Evolutionary conservation across 2,888 invertebrate genomes (phyloP).

Genomic region (Tetragnatha montana): DNA sequence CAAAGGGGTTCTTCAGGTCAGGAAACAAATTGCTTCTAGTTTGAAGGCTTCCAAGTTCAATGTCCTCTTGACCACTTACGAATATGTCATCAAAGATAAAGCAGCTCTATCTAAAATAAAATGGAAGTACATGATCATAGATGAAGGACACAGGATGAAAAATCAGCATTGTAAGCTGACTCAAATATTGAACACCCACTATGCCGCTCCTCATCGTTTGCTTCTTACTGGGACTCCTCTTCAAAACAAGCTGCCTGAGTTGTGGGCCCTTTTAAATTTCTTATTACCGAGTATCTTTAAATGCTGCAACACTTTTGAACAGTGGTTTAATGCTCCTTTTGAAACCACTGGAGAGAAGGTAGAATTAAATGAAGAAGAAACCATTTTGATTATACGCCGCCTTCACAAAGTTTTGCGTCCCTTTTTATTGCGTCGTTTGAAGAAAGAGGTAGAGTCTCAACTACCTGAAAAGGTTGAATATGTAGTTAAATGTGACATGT

Average conservation of each 20-base stretch:
- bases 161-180: constrained; percentile 99
- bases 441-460: constrained; percentile 99
- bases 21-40: constrained; percentile 88
- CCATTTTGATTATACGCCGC: constrained; percentile 99
- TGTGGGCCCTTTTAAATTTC: constrained; percentile 99
- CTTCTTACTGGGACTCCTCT: constrained; percentile 97
- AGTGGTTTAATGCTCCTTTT: constrained; percentile 99
- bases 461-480: constrained; percentile 97
- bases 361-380: constrained; percentile 99
- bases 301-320: constrained; percentile 98
- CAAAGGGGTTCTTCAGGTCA: constrained; percentile 88
- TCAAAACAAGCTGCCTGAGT: constrained; percentile 94
- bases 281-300: constrained; percentile 98
- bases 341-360: constrained; percentile 99
- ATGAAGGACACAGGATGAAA: constrained; percentile 99
- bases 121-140: constrained; percentile 99
- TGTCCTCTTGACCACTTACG: constrained; percentile 97
- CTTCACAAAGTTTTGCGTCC: constrained; percentile 98
- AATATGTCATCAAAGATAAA: constrained; percentile 99
- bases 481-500: constrained; percentile 99
- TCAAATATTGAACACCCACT: constrained; percentile 96
- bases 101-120: constrained; percentile 94
- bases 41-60: constrained; percentile 97
- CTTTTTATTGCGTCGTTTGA: constrained; percentile 95
- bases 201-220: constrained; percentile 95